Evolutionary conservation across 2,113 vertebrate genomes (phyloP).

Genomic region (Platysternon megacephalum): DNA sequence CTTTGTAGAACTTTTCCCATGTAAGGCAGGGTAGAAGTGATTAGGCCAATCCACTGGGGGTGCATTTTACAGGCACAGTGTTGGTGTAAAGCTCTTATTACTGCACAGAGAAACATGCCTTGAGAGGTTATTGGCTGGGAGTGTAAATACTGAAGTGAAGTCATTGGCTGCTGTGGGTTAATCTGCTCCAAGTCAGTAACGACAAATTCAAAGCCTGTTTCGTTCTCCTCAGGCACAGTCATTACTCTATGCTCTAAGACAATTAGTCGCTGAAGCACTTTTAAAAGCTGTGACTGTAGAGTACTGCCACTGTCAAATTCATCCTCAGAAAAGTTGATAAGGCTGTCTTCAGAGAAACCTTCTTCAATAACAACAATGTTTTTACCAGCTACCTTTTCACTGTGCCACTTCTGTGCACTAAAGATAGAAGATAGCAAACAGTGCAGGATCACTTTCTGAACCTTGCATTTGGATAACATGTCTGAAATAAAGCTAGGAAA

Average conservation of each 20-base stretch:
- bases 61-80: conserved; percentile 98
- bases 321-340: conserved; percentile 97
- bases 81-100: conserved; percentile 95
- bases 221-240: conserved; percentile 89
- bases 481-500: conserved; percentile 98
- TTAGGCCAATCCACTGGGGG: conserved; percentile 97
- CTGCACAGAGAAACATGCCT: conserved; percentile 98
- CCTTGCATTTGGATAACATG: conserved; percentile 97
- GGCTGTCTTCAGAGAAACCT: conserved; percentile 95
- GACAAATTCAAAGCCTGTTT: conserved; percentile 89
- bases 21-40: conserved; percentile 95
- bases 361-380: conserved; percentile 91
- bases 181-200: conserved; percentile 92
- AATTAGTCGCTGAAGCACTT: conserved; percentile 93
- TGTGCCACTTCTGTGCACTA: conserved; percentile 96
- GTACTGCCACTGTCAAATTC: conserved; percentile 94
- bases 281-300: conserved; percentile 93
- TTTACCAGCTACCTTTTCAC: conserved; percentile 85
- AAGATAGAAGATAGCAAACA: conserved; percentile 97
- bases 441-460: conserved; percentile 97
- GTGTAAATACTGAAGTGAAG: conserved; percentile 95
- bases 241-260: conserved; percentile 94
- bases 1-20: conserved; percentile 95
- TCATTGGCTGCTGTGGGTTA: conserved; percentile 94
- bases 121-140: conserved; percentile 97